These are phyloP conservation scores for Conomelus anceps DNA, from an alignment of 2,888 invertebrate genomes.

Conservation along the genomic window DNA sequence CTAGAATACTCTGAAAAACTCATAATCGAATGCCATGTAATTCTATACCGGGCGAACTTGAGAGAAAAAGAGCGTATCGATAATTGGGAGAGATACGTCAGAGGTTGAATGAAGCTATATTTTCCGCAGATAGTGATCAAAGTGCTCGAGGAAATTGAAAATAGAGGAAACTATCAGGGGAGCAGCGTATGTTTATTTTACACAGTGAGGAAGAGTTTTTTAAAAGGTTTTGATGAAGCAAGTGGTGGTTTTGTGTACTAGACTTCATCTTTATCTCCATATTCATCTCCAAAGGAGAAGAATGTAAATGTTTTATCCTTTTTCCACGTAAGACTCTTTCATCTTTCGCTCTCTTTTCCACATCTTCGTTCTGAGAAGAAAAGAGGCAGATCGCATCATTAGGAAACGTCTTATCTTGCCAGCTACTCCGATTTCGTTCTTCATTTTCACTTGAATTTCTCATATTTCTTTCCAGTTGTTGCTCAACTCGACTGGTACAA, in stretches of 20 bases:
- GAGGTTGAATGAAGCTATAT: background rate
- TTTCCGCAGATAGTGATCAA: background rate
- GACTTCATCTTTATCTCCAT: too few relatives aligned
- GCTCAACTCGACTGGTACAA: too few relatives aligned
- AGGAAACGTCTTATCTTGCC: background rate
- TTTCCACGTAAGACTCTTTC: background rate
- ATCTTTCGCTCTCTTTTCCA: background rate
- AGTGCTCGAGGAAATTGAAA: background rate
- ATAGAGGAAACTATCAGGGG: background rate
- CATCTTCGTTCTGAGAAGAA: background rate
- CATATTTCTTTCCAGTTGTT: background rate
- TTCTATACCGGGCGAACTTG: background rate
- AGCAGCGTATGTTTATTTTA: background rate
- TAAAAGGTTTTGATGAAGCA: background rate
- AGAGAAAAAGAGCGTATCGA: background rate
- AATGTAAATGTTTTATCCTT: background rate
- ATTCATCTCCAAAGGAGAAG: background rate
- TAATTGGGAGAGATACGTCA: background rate
- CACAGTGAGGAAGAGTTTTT: background rate
- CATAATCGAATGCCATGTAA: background rate
- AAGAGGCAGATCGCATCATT: background rate
- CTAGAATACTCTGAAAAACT: too few relatives aligned
- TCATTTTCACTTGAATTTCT: background rate
- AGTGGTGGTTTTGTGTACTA: background rate
- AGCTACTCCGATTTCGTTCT: background rate